Base-by-base conservation (phyloP, 2,888 invertebrate species). In the Clepsis dumicolana region DNA sequence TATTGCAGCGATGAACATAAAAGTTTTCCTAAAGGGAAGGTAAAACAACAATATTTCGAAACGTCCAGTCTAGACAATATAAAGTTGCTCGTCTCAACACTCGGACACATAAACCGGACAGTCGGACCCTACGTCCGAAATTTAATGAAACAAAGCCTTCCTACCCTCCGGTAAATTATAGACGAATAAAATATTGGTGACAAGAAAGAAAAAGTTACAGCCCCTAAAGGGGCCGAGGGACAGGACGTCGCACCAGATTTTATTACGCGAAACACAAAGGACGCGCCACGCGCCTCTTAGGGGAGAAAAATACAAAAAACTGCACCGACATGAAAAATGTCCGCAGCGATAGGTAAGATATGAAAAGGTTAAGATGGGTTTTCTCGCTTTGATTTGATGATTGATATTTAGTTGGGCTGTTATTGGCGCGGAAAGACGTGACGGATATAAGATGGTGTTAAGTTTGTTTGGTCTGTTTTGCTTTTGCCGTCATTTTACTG, bases 161-260 rank as follows among this genome's bases (percentile, higher is more conserved):
- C 78, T 79, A 77, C 74, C 77, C 77, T 79, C 80, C 77, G 69
- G 83, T 88, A 86, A 89, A 86, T 87, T 89, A 90, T 88, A 83
- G 84, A 77, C 80, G 79, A 87, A 89, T 88, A 89, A 90, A 90
- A 86, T 86, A 85, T 85, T 80, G 87, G 85, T 80, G 89, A 89
- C 89, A 84, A 83, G 82, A 74, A 85, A 84, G 85, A 85, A 86
- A 71, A 88, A 90, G 89, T 89, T 87, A 88, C 87, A 74, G 81
- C 80, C 81, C 81, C 83, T 88, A 86, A 88, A 90, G 89, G 88
- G 84, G 80, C 80, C 77, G 74, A 78, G 85, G 84, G 86, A 84
- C 77, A 74, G 79, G 76, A 78, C 80, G 85, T 85, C 87, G 83
- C 81, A 80, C 78, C 80, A 87, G 89, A 87, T 90, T 91, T 91